These are phyloP conservation scores for Ips typographus DNA, from an alignment of 1,140 invertebrate species.

Conservation along the genomic window DNA sequence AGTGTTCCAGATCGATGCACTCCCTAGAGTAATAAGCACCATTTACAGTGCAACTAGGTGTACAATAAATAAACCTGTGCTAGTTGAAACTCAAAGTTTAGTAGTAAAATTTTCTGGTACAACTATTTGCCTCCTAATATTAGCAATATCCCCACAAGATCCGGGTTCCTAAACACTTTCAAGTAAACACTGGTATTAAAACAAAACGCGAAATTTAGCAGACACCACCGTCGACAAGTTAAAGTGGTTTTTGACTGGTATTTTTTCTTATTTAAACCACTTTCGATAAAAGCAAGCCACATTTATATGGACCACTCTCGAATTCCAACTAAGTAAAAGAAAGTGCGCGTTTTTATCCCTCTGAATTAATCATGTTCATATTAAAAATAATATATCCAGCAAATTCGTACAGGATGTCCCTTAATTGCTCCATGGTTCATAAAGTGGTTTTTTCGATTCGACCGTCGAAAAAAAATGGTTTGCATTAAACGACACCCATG, in stretches of 20 bases:
- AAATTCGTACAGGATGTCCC: neutral
- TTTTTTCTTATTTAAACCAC: neutral
- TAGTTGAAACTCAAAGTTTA: too few relatives aligned
- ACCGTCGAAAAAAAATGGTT: neutral
- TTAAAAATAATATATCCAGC: neutral
- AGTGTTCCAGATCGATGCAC: too few relatives aligned
- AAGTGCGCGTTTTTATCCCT: neutral
- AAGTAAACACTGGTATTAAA: neutral
- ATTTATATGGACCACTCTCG: neutral
- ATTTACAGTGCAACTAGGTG: too few relatives aligned
- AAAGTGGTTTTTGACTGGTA: neutral
- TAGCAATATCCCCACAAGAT: too few relatives aligned
- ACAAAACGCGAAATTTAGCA: conserved; percentile 1
- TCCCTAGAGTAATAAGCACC: too few relatives aligned
- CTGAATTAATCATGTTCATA: neutral
- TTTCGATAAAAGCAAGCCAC: neutral
- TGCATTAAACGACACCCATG: neutral
- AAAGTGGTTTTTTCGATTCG: neutral
- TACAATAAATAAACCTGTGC: too few relatives aligned
- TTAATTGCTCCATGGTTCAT: neutral
- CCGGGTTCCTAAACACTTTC: too few relatives aligned
- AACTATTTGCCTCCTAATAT: too few relatives aligned
- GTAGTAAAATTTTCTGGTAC: too few relatives aligned
- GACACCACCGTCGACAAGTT: neutral
- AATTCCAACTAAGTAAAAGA: neutral